phyloP scores from a whole-genome alignment of 1,140 invertebrate species.

The Aphidius ervi region DNA sequence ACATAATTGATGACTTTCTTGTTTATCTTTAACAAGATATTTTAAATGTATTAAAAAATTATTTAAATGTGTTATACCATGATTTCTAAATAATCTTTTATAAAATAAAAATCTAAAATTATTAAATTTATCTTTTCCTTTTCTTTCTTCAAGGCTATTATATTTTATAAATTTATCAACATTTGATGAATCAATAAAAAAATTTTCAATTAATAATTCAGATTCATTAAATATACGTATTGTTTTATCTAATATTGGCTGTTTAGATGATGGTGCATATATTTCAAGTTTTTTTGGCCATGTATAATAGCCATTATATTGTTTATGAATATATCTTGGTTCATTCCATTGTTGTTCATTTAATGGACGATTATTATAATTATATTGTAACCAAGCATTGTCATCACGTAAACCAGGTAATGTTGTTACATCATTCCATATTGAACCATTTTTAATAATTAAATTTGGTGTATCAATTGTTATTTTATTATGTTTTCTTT shows the following conservation, averaged over 20 bases:
- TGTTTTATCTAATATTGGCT: constrained; percentile 57
- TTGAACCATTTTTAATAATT: not conserved
- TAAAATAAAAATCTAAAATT: constrained; percentile 64
- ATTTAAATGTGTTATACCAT: constrained; percentile 63
- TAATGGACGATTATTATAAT: constrained; percentile 57
- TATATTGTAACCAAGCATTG: constrained; percentile 73
- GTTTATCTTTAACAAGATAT: constrained; percentile 62
- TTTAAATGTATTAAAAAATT: constrained; percentile 65
- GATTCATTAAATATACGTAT: constrained; percentile 53
- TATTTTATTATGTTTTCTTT: constrained; percentile 59
- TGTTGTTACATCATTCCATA: constrained; percentile 2
- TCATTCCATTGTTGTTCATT: constrained; percentile 73
- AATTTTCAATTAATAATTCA: constrained; percentile 65
- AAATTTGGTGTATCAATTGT: constrained; percentile 5
- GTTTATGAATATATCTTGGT: constrained; percentile 64
- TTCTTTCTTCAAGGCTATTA: constrained; percentile 81
- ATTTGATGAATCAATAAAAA: constrained; percentile 67
- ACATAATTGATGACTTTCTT: constrained; percentile 78
- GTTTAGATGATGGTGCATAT: constrained; percentile 61
- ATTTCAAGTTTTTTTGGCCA: constrained; percentile 71
- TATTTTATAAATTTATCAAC: constrained; percentile 71
- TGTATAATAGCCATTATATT: constrained; percentile 70
- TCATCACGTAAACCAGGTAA: constrained; percentile 59
- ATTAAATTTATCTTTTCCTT: constrained; percentile 78
- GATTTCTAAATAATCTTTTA: constrained; percentile 77